Evolutionary conservation across 2,113 vertebrate genomes (phyloP).

Genomic region (Sterrhoptilus dennistouni): DNA sequence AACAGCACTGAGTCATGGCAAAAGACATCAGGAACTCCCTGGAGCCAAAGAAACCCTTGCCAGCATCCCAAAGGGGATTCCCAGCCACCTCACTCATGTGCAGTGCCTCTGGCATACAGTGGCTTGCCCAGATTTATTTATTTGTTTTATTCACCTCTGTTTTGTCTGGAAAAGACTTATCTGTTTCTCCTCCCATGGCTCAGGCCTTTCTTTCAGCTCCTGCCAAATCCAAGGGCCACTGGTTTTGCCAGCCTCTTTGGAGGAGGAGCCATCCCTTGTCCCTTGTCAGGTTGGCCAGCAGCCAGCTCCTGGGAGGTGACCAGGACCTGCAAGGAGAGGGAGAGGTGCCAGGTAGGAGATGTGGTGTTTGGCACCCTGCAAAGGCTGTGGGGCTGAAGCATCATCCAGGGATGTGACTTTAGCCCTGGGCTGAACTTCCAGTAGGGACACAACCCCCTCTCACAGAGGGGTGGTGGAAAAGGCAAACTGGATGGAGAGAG

Average conservation of each 20-base stretch:
- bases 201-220: conserved; percentile 18
- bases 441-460: rapidly evolving
- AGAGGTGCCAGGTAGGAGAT: background rate
- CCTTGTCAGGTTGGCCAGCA: background rate
- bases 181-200: background rate
- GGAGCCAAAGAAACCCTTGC: background rate
- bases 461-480: rapidly evolving
- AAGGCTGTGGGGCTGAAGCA: background rate
- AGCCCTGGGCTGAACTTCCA: background rate
- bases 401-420: background rate
- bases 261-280: rapidly evolving
- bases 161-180: conserved; percentile 55
- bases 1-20: background rate
- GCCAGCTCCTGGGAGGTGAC: background rate
- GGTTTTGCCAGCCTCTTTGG: background rate
- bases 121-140: conserved; percentile 8
- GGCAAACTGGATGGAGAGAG: background rate
- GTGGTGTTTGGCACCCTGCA: background rate
- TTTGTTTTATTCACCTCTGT: conserved; percentile 21
- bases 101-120: background rate
- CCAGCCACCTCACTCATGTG: conserved; percentile 36
- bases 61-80: conserved; percentile 61
- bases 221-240: background rate
- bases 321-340: rapidly evolving
- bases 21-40: background rate